These are phyloP conservation scores for Drosophila parabipectinata DNA, from an alignment of 1,140 invertebrate species.

Conservation along the genomic window DNA sequence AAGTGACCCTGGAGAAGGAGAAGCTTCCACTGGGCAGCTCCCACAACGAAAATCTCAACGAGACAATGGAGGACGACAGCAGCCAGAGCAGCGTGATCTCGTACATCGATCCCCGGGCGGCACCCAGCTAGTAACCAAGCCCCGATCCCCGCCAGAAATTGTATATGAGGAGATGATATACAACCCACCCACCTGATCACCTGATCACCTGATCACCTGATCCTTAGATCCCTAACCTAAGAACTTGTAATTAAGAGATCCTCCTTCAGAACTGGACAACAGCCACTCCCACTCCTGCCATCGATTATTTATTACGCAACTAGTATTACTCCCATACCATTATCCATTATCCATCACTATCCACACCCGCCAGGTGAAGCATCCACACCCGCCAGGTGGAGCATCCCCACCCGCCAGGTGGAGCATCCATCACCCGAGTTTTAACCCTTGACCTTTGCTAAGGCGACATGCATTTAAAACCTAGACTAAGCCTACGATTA, in stretches of 20 bases:
- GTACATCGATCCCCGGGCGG: slow-evolving; percentile 78
- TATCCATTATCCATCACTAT: not conserved
- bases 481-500: slow-evolving; percentile 42
- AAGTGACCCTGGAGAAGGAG: not conserved
- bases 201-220: not conserved
- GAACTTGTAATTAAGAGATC: slow-evolving; percentile 1
- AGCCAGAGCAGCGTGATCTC: slow-evolving; percentile 83
- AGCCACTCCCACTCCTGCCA: not conserved
- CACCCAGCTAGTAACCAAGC: slow-evolving; percentile 27
- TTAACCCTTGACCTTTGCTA: slow-evolving; percentile 12
- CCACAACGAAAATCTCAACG: slow-evolving; percentile 65
- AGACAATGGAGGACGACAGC: slow-evolving; percentile 81
- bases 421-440: not conserved
- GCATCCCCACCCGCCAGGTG: not conserved
- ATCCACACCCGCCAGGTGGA: not conserved
- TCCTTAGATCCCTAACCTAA: not conserved
- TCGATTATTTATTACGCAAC: slow-evolving; percentile 4
- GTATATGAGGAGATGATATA: not conserved
- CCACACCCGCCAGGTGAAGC: not conserved
- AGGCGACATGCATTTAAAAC: slow-evolving; percentile 39
- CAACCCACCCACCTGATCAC: slow-evolving; percentile 2
- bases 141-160: slow-evolving; percentile 26
- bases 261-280: not conserved
- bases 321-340: not conserved
- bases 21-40: slow-evolving; percentile 22